Evolutionary conservation across 2,113 vertebrate species (phyloP).

Genomic region (Pachycephala philippinensis): DNA sequence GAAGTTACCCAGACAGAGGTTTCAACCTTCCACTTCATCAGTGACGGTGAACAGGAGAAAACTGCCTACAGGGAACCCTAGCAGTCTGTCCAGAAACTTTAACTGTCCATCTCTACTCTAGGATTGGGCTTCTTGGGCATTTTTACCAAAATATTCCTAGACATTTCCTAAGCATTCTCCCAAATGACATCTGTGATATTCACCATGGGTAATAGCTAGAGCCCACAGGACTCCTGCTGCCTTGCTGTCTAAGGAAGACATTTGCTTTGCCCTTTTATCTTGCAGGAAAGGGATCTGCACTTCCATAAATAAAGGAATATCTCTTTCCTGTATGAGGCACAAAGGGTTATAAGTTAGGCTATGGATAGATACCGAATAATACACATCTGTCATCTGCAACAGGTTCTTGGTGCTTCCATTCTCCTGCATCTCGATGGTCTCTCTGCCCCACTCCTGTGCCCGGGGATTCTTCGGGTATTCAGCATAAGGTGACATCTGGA

Average conservation of each 20-base stretch:
- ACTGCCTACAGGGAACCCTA: background rate
- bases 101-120: background rate
- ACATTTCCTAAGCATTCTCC: background rate
- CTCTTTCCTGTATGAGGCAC: background rate
- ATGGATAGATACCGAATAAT: conserved; percentile 85
- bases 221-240: background rate
- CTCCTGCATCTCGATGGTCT: conserved; percentile 98
- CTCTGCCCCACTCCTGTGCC: conserved; percentile 92
- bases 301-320: background rate
- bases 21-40: background rate
- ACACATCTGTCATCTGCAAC: conserved; percentile 95
- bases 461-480: conserved; percentile 92
- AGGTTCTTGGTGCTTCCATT: conserved; percentile 99
- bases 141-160: background rate
- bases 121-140: background rate
- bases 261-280: background rate
- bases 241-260: background rate
- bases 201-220: background rate
- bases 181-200: background rate
- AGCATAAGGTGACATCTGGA: conserved; percentile 94
- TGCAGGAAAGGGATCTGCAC: background rate
- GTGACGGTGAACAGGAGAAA: background rate
- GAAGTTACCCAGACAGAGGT: background rate
- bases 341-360: background rate
- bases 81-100: background rate